Percentiles rank a stretch among this genome's conserved stretches.
These are phyloP conservation scores for Pluvianellus socialis DNA, from an alignment of 2,113 vertebrate genomes.

Conservation along the genomic window DNA sequence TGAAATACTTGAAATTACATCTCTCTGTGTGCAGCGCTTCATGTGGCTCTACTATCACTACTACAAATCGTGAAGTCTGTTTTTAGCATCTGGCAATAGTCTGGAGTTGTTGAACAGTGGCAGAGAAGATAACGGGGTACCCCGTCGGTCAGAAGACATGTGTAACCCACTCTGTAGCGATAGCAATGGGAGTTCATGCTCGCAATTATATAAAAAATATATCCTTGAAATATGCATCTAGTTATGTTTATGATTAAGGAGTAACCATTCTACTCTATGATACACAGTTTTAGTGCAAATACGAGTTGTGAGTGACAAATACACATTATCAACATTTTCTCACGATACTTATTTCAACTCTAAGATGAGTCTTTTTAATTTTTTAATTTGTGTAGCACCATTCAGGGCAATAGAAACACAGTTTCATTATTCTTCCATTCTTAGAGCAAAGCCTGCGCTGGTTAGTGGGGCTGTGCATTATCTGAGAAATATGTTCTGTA, in stretches of 20 bases:
- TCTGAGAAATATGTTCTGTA: background rate
- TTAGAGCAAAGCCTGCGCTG: background rate
- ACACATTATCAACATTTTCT: background rate
- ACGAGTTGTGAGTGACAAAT: background rate
- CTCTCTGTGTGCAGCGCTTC: background rate
- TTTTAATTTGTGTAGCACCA: background rate
- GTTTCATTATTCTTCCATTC: background rate
- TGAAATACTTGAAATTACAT: background rate
- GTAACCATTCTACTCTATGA: background rate
- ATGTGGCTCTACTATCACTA: background rate
- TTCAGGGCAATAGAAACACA: background rate
- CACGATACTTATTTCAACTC: background rate
- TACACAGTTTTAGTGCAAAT: background rate
- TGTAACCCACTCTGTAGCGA: conserved; percentile 45
- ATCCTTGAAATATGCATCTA: conserved; percentile 51
- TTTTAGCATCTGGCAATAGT: conserved; percentile 50
- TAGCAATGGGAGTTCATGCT: conserved; percentile 35
- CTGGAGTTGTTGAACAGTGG: conserved; percentile 42
- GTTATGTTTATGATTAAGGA: conserved; percentile 43
- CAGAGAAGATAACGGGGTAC: conserved; percentile 39
- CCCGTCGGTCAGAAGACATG: conserved; percentile 41
- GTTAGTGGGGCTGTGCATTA: background rate
- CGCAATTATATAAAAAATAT: background rate
- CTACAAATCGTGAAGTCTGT: conserved; percentile 25
- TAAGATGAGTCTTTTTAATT: background rate